phyloP scores from a whole-genome alignment of 2,888 invertebrate species.

The Melikaiella ostensackeni region DNA sequence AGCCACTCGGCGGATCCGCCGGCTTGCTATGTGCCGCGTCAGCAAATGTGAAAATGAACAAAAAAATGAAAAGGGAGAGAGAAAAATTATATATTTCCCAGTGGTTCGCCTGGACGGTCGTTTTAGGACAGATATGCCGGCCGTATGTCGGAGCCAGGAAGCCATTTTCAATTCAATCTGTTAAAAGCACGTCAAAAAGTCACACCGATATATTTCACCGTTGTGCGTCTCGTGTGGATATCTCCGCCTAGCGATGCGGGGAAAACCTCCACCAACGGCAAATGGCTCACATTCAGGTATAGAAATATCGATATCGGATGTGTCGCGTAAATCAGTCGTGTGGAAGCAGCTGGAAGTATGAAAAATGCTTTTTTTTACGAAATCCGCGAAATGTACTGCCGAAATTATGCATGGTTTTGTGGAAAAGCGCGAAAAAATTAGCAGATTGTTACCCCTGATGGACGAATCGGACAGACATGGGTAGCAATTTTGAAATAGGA shows the following conservation, averaged over 20 bases:
- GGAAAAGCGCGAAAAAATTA: not conserved
- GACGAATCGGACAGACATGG: too few relatives aligned
- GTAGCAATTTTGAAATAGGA: not conserved
- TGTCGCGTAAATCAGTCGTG: slow-evolving; percentile 29
- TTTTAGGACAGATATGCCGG: slow-evolving; percentile 69
- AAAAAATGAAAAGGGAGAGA: slow-evolving; percentile 54
- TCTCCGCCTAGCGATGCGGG: slow-evolving; percentile 21
- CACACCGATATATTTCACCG: slow-evolving; percentile 70
- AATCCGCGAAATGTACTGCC: not conserved
- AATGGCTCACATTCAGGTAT: slow-evolving; percentile 36
- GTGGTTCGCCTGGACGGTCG: slow-evolving; percentile 63
- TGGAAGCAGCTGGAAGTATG: slow-evolving; percentile 23
- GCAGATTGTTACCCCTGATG: not conserved
- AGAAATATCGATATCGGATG: slow-evolving; percentile 36
- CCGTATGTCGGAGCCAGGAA: slow-evolving; percentile 69
- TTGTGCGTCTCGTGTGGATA: slow-evolving; percentile 26
- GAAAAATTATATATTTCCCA: slow-evolving; percentile 58
- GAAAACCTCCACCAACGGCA: not conserved
- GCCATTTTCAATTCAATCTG: slow-evolving; percentile 76
- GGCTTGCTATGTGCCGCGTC: slow-evolving; percentile 70
- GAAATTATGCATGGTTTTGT: not conserved
- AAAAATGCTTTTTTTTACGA: slow-evolving; percentile 12
- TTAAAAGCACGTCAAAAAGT: slow-evolving; percentile 76
- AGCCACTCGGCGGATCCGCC: slow-evolving; percentile 59
- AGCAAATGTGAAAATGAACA: slow-evolving; percentile 72